Conservation (phyloP, 2,113 vertebrate species). For the Corythaixoides concolor region DNA sequence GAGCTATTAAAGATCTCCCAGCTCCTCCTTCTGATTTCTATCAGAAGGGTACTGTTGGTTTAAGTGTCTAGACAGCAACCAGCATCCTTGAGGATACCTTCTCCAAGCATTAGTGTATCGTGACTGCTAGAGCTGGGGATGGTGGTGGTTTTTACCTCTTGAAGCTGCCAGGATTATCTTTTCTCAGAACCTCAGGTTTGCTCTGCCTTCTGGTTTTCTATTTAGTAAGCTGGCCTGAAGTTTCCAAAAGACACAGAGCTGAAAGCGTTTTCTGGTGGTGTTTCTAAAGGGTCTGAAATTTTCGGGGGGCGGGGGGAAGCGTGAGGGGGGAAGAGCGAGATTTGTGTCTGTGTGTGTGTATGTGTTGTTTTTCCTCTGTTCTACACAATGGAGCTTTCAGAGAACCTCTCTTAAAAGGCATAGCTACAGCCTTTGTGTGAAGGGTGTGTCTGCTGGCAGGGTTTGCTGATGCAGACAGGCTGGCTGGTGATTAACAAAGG, state of each 20-base stretch:
- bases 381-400: slow-evolving; percentile 82
- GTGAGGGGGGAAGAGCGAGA: background rate
- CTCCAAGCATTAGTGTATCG: background rate
- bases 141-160: background rate
- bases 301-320: background rate
- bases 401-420: slow-evolving; percentile 86
- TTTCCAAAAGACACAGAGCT: slow-evolving; percentile 56
- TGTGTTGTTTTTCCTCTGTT: slow-evolving; percentile 38
- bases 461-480: slow-evolving; percentile 89
- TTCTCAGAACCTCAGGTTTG: background rate
- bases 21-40: slow-evolving; percentile 37
- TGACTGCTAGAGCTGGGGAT: background rate
- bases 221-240: slow-evolving; percentile 34
- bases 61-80: background rate
- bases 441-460: slow-evolving; percentile 94
- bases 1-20: background rate
- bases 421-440: slow-evolving; percentile 89
- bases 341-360: background rate
- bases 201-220: slow-evolving; percentile 3
- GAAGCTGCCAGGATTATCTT: background rate
- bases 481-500: slow-evolving; percentile 99
- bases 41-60: slow-evolving; percentile 34
- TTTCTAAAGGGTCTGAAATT: slow-evolving; percentile 70
- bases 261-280: slow-evolving; percentile 55
- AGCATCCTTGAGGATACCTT: slow-evolving; percentile 40